These are phyloP conservation scores for Gymnothorax reevesii DNA, from an alignment of 2,797 vertebrate species.

Conservation along the genomic window DNA sequence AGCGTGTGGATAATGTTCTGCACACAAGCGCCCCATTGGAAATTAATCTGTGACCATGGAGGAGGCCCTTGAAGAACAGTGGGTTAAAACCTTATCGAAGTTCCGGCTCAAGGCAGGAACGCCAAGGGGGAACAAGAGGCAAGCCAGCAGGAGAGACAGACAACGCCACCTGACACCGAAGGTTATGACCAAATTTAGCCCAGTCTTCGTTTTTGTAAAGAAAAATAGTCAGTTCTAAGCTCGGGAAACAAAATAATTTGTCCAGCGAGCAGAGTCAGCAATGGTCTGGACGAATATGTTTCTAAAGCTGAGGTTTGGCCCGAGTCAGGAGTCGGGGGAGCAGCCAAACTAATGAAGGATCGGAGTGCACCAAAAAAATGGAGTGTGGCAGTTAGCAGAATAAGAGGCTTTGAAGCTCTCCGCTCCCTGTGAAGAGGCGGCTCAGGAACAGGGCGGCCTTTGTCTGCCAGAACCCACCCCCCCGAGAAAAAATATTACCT, in stretches of 20 bases:
- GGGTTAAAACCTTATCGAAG: neutral
- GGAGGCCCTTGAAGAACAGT: neutral
- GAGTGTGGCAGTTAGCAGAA: slow-evolving; percentile 47
- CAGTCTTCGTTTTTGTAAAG: neutral
- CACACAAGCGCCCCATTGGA: neutral
- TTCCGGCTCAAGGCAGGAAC: neutral
- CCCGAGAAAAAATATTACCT: slow-evolving; percentile 55
- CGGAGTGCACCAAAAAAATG: slow-evolving; percentile 39
- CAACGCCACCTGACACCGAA: neutral
- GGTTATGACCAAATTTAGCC: neutral
- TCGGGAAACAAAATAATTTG: neutral
- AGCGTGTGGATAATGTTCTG: neutral
- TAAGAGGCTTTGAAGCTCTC: slow-evolving; percentile 49
- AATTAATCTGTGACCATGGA: neutral
- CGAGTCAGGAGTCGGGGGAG: neutral
- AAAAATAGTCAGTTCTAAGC: neutral
- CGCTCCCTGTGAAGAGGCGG: slow-evolving; percentile 55
- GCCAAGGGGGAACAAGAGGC: neutral
- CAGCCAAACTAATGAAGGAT: slow-evolving; percentile 37
- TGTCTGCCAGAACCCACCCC: slow-evolving; percentile 52
- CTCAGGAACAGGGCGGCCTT: slow-evolving; percentile 58
- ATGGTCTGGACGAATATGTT: neutral
- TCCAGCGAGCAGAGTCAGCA: neutral
- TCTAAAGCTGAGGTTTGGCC: neutral
- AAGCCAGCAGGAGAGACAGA: neutral